Evolutionary conservation across 2,888 invertebrate species (phyloP), one percentile per base, ranked within the genome.

Genomic region (Cataglyphis livida): DNA sequence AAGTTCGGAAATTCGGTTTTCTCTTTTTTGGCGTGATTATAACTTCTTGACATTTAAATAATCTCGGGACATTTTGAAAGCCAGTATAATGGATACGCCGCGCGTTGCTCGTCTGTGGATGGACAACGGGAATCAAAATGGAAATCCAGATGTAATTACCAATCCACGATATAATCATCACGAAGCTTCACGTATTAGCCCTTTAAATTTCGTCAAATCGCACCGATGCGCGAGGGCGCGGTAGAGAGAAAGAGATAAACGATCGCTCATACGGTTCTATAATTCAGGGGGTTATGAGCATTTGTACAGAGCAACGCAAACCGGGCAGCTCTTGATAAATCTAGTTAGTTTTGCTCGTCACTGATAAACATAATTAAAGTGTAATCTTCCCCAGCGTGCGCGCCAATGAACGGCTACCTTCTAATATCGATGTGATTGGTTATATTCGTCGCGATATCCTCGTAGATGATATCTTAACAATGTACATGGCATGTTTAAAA

Each of bases 301-400:
- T 90, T 87, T 84, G 84, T 78, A 86, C 83, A 82, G 85, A 87
- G 68, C 81, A 79, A 65, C 65, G 84, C 84, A 83, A 90, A 88
- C 85, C 85, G 86, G 59, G 78, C 81, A 64, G 88, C 85, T 87
- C 85, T 87, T 89, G 88, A 91, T 92, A 87, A 92, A 90, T 89
- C 89, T 88, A 85, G 85, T 91, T 90, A 92, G 85, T 88, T 89
- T 84, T 83, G 82, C 83, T 84, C 75, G 81, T 86, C 84, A 75
- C 87, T 87, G 86, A 92, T 91, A 91, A 91, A 88, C 88, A 88
- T 88, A 90, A 91, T 92, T 90, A 91, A 91, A 91, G 86, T 82
- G 82, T 87, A 85, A 90, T 89, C 86, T 90, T 92, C 86, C 71
- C 64, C 65, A 76, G n/a, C 65, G 41, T 35, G 25, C 54, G 48